Base-by-base conservation (phyloP, 1,140 invertebrate species). In the Ectropis grisescens region DNA sequence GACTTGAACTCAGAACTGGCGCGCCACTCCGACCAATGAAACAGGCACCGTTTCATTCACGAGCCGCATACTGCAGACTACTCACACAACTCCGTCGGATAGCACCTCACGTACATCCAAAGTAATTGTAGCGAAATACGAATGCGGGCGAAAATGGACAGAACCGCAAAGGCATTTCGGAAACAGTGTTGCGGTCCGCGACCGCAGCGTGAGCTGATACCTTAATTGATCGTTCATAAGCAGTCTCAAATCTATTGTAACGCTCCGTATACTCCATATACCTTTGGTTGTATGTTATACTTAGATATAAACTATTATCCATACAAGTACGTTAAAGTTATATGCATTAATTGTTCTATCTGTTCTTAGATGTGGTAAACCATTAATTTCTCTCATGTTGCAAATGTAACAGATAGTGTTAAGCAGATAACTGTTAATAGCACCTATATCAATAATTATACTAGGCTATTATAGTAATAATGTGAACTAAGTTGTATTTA, bases 1-100 rank as follows among this genome's bases (percentile, higher is more conserved):
- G 48, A 67, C 60, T 61, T 74, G 61, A 67, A 50, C 65, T 49
- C 69, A 66, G 58, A 76, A 76, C 71, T 66, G 58, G 41, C 60
- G 54, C 42, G 55, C 13, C 43, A 61, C 71, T 59, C 57, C 68
- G 53, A n/a, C 58, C 64, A 37, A 37, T 37, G 24, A 34, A 29
- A 43, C 41, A 53, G 43, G 47, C 35, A 22, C 19, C 24, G 2
- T 19, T 19, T 19, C 24, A 26, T 26, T n/a, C 6, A 26, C 24
- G 3, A 10, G 6, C 10, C n/a, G 24, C 4, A 3, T 9, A 27
- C 37, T 16, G 25, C 36, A 37, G 33, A 44, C 36, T 16, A 2
- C 4, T 31, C 19, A 28, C 24, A 23, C 28, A 51, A 60, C 41
- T 42, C 37, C 6, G 25, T 26, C 42, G 44, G 13, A 41, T 50